Conservation (phyloP, 2,888 invertebrate genomes). For the Drosophila greeni region DNA sequence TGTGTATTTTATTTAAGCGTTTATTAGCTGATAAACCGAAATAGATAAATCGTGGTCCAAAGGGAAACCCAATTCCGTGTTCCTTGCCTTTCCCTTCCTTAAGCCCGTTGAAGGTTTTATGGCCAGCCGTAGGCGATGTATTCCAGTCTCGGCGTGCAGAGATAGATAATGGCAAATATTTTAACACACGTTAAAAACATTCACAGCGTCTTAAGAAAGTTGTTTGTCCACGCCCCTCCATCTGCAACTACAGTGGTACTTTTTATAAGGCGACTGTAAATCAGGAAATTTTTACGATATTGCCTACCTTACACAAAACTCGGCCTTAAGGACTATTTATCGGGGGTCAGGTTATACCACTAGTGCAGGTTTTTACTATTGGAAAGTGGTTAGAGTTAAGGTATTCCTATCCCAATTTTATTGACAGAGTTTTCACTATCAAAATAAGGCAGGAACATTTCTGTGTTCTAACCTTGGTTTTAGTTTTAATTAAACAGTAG, state of each 20-base stretch:
- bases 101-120: slow-evolving; percentile 65
- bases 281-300: not conserved
- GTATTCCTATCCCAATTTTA: not conserved
- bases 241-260: slow-evolving; percentile 18
- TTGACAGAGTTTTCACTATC: not conserved
- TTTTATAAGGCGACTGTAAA: not conserved
- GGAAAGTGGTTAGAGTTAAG: not conserved
- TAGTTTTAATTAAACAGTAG: not conserved
- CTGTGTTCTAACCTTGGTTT: not conserved
- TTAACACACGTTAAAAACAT: slow-evolving; percentile 49
- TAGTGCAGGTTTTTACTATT: not conserved
- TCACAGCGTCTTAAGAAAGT: slow-evolving; percentile 61
- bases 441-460: not conserved
- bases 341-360: not conserved
- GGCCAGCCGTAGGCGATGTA: slow-evolving; percentile 52
- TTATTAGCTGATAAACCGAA: slow-evolving; percentile 73
- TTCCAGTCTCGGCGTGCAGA: slow-evolving; percentile 49
- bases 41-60: slow-evolving; percentile 62
- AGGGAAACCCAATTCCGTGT: slow-evolving; percentile 25
- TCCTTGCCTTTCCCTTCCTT: slow-evolving; percentile 9
- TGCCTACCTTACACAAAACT: not conserved
- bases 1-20: slow-evolving; percentile 74
- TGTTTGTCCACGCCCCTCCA: slow-evolving; percentile 59
- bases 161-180: slow-evolving; percentile 61
- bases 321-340: not conserved